phyloP scores from a whole-genome alignment of 2,113 vertebrate species.

The Panthera uncia region DNA sequence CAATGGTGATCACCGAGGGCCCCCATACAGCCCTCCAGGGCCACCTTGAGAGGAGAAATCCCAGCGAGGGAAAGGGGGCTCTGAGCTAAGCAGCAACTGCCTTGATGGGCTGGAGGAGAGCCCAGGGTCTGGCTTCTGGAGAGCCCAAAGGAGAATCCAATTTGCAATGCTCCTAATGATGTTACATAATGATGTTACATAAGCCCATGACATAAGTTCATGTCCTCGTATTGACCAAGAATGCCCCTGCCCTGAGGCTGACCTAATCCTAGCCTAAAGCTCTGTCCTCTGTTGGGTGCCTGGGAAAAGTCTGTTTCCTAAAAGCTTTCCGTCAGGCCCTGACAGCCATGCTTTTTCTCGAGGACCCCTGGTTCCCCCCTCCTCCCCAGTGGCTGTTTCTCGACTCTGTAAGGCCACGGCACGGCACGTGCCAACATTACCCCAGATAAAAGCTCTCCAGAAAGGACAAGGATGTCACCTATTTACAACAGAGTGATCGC shows the following conservation, averaged over 20 bases:
- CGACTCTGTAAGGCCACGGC: not conserved
- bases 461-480: not conserved
- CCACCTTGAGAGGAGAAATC: not conserved
- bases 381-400: not conserved
- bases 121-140: not conserved
- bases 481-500: not conserved
- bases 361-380: not conserved
- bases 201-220: not conserved
- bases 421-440: not conserved
- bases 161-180: not conserved
- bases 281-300: not conserved
- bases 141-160: slow-evolving; percentile 33
- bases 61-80: not conserved
- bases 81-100: not conserved
- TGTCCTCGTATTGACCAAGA: not conserved
- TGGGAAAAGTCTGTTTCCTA: not conserved
- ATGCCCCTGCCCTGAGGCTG: not conserved
- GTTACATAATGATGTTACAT: slow-evolving; percentile 25
- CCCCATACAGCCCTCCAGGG: not conserved
- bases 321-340: not conserved
- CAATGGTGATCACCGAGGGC: fast-evolving
- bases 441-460: not conserved
- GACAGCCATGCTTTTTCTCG: not conserved
- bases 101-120: not conserved
- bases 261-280: not conserved